phyloP scores from a whole-genome alignment of 2,797 vertebrate species.

The Psittacula echo region DNA sequence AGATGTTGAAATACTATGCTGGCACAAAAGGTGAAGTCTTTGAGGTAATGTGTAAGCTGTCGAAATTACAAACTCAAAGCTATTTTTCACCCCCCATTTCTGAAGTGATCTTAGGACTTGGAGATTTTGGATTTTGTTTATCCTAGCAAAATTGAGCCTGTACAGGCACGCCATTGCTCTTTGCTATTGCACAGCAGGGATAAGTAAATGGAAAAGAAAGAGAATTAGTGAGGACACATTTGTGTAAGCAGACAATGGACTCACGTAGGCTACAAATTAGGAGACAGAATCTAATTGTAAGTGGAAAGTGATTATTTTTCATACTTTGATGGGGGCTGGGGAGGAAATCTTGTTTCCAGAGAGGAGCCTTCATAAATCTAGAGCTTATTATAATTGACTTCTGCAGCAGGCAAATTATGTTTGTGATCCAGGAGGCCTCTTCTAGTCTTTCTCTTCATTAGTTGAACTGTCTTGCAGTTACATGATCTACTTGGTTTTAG shows the following conservation, averaged over 20 bases:
- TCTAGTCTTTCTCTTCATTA: not conserved
- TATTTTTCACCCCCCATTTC: not conserved
- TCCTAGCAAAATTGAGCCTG: not conserved
- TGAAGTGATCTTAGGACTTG: not conserved
- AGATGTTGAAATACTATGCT: not conserved
- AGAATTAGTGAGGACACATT: not conserved
- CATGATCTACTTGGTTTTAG: not conserved
- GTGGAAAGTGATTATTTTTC: not conserved
- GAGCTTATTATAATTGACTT: not conserved
- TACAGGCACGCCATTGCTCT: not conserved
- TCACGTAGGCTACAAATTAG: not conserved
- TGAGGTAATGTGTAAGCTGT: not conserved
- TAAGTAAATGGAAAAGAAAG: not conserved
- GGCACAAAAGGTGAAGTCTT: not conserved
- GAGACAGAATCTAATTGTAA: not conserved
- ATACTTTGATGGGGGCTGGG: not conserved
- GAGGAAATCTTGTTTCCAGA: not conserved
- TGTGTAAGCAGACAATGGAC: not conserved
- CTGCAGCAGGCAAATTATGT: not conserved
- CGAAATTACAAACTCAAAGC: not conserved
- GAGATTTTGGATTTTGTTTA: not conserved
- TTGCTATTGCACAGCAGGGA: not conserved
- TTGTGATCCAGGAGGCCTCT: not conserved
- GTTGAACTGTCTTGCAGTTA: not conserved
- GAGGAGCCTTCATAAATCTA: not conserved